Percentiles rank a stretch among this genome's conserved stretches.
These are phyloP conservation scores for Anadara kagoshimensis DNA, from an alignment of 1,140 invertebrate species.

Conservation along the genomic window DNA sequence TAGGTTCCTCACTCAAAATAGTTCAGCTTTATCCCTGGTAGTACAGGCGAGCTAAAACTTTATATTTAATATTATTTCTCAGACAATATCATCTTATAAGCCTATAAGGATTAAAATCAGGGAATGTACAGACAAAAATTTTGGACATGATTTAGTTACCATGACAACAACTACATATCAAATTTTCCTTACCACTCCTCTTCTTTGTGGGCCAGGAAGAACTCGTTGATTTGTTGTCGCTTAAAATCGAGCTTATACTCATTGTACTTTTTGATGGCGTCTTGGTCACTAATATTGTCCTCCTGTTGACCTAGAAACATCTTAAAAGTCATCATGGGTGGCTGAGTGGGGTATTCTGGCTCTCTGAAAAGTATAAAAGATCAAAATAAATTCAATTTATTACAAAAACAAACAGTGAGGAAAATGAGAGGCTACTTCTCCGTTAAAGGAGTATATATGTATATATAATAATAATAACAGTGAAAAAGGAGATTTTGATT, in stretches of 20 bases:
- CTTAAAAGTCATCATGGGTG: constrained; percentile 98
- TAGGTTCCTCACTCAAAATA: no score
- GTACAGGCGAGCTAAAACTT: no score
- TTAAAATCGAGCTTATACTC: constrained; percentile 99
- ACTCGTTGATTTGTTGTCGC: constrained; percentile 97
- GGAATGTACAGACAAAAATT: not conserved
- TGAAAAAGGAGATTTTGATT: no score
- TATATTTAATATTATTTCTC: no score
- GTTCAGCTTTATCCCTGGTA: no score
- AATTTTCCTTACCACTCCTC: constrained; percentile 94
- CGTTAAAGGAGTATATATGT: not conserved
- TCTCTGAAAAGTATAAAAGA: constrained; percentile 50
- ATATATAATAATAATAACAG: not conserved
- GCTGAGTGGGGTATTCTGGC: constrained; percentile 77
- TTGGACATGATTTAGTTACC: not conserved
- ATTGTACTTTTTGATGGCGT: constrained; percentile 97
- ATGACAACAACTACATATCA: not conserved
- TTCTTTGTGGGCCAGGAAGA: constrained; percentile 99
- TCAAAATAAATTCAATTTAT: not conserved
- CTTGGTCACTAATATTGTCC: constrained; percentile 97
- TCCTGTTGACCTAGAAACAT: constrained; percentile 97
- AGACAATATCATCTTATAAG: no score
- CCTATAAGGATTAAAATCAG: no score
- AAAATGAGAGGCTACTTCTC: not conserved
- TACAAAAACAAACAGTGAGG: not conserved